These are phyloP conservation scores for Chaetodon trifasciatus DNA, from an alignment of 2,797 vertebrate genomes.

Conservation along the genomic window DNA sequence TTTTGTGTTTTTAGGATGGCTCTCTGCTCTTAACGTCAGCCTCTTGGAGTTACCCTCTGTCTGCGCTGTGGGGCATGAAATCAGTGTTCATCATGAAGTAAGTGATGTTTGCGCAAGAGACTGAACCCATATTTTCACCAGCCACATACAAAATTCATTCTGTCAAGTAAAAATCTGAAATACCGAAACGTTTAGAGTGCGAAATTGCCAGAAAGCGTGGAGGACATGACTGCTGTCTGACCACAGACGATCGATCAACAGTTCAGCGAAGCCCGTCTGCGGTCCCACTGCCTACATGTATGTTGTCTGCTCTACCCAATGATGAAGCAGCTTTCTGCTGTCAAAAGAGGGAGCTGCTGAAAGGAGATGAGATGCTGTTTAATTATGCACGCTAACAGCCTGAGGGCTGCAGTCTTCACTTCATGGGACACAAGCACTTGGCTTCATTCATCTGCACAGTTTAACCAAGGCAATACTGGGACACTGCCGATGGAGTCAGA, in stretches of 20 bases:
- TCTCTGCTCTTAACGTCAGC: constrained; percentile 96
- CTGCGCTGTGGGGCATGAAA: constrained; percentile 99
- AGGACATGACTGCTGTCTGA: constrained; percentile 14
- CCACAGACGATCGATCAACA: not conserved
- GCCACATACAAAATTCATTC: constrained; percentile 5
- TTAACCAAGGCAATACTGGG: constrained; percentile 51
- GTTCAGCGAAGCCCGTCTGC: not conserved
- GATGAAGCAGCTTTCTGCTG: constrained; percentile 49
- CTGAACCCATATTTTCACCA: constrained; percentile 13
- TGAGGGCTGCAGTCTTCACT: constrained; percentile 55
- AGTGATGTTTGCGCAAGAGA: constrained; percentile 69
- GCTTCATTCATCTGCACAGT: constrained; percentile 54
- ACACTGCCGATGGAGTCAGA: constrained; percentile 21
- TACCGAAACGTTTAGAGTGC: constrained; percentile 2
- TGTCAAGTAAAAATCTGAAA: constrained; percentile 1
- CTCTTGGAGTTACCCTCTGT: constrained; percentile 97
- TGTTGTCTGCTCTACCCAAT: constrained; percentile 28
- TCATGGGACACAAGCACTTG: constrained; percentile 55
- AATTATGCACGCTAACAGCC: constrained; percentile 67
- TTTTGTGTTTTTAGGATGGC: constrained; percentile 88
- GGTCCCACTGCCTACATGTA: constrained; percentile 26
- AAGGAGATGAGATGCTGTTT: constrained; percentile 60
- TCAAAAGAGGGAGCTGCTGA: constrained; percentile 43
- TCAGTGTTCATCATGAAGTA: constrained; percentile 99
- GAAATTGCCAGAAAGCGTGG: constrained; percentile 10